Base-by-base conservation (phyloP, 1,140 invertebrate genomes). In the Cydia amplana region DNA sequence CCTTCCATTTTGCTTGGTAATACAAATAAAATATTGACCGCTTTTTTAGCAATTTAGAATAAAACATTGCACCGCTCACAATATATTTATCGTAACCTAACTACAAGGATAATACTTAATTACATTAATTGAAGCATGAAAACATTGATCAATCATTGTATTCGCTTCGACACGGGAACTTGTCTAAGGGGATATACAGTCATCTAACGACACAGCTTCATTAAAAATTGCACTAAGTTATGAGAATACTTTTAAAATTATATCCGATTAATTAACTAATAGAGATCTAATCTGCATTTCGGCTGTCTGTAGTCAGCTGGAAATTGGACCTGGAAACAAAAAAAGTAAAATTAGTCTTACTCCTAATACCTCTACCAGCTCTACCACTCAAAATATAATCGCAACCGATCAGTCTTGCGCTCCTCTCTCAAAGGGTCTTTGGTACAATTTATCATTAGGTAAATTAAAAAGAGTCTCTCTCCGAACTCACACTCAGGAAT, bases 271-370 rank as follows among this genome's bases (percentile, higher is more conserved):
- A 83, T 83, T 86, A 86, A 84, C 87, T 89, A 89, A 79, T 80
- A 80, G 88, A 91, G 88, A 90, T 90, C 88, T 83, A 82, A 87
- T 83, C 85, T 89, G 85, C 85, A 82, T 85, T 85, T 79, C 70
- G 77, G 81, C 80, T 83, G 80, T 80, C 55, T 36, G 65, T 70
- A 36, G 65, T 70, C 65, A 18, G 65, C 28, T 18, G 36, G 77
- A 79, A 70, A 16, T 67, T 74, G 23, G 36, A 79, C 63, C 85
- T 86, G 84, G n/a, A 83, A 86, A 74, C 67, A 79, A 74, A 79
- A 76, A 63, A 76, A 74, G 75, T 51, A 65, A 2, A 25, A 25
- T 28, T 64, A 60, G 16, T 60, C 20, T 23, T 60, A 0, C n/a
- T 55, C 51, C n/a, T 55, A 0, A 46, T 46, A 46, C 32, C 32